phyloP scores from a whole-genome alignment of 1,140 invertebrate genomes.

The Drosophila lini region DNA sequence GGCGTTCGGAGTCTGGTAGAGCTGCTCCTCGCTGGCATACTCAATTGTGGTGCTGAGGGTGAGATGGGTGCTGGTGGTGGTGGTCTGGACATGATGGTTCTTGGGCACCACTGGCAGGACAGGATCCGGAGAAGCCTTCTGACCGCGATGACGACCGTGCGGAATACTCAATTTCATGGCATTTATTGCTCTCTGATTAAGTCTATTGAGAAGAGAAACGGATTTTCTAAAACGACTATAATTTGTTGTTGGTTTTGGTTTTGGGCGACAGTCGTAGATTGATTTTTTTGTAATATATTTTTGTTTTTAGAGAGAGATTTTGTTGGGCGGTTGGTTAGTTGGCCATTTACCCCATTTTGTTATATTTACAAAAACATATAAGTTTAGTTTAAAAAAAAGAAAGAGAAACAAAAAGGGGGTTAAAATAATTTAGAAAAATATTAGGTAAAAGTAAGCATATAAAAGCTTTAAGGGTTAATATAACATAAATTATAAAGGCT shows the following conservation, averaged over 20 bases:
- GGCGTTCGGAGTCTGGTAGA: conserved; percentile 79
- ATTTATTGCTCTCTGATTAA: conserved; percentile 83
- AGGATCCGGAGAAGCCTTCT: conserved; percentile 17
- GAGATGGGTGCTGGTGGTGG: conserved; percentile 14
- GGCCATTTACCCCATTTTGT: conserved; percentile 62
- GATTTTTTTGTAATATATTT: conserved; percentile 1
- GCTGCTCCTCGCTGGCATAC: conserved; percentile 72
- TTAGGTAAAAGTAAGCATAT: conserved; percentile 27
- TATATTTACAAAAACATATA: conserved; percentile 56
- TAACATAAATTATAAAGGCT: conserved; percentile 37
- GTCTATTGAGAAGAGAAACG: conserved; percentile 84
- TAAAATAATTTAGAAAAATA: conserved; percentile 52
- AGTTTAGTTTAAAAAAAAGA: conserved; percentile 50
- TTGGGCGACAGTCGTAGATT: conserved; percentile 51
- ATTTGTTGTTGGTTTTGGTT: conserved; percentile 45
- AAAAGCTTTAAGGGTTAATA: conserved; percentile 12
- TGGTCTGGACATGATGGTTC: neutral
- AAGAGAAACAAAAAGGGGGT: conserved; percentile 62
- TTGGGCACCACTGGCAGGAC: conserved; percentile 6
- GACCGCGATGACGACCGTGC: conserved; percentile 53
- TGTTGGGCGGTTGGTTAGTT: conserved; percentile 53
- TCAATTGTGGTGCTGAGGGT: conserved; percentile 67
- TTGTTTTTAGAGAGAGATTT: conserved; percentile 49
- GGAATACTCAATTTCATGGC: conserved; percentile 83
- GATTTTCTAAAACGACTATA: conserved; percentile 84